phyloP scores from a whole-genome alignment of 1,140 invertebrate genomes.

The Drosophila teissieri region DNA sequence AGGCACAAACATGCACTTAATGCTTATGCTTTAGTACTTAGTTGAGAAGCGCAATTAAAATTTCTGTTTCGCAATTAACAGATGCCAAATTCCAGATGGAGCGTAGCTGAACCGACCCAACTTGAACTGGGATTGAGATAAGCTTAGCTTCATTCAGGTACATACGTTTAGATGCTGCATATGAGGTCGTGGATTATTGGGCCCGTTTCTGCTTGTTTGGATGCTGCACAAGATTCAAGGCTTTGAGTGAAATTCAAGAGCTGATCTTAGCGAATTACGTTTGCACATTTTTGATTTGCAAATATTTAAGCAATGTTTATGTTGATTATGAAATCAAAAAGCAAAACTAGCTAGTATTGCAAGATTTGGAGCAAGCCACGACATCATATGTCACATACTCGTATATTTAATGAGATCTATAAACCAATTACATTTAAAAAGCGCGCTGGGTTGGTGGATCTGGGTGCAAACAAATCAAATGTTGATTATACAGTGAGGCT shows the following conservation, averaged over 20 bases:
- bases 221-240: slow-evolving; percentile 48
- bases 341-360: slow-evolving; percentile 69
- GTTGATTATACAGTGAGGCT: slow-evolving; percentile 52
- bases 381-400: slow-evolving; percentile 78
- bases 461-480: slow-evolving; percentile 70
- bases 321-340: slow-evolving; percentile 67
- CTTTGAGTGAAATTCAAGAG: slow-evolving; percentile 37
- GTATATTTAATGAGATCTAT: slow-evolving; percentile 41
- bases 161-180: slow-evolving; percentile 68
- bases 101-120: slow-evolving; percentile 7
- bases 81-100: slow-evolving; percentile 43
- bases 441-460: slow-evolving; percentile 59
- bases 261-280: slow-evolving; percentile 59
- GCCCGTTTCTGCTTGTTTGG: slow-evolving; percentile 51
- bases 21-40: slow-evolving; percentile 58
- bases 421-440: slow-evolving; percentile 62
- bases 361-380: slow-evolving; percentile 67
- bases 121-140: neutral
- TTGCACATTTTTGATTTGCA: slow-evolving; percentile 69
- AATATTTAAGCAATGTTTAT: slow-evolving; percentile 74
- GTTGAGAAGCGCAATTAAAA: slow-evolving; percentile 72
- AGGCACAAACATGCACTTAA: slow-evolving; percentile 80
- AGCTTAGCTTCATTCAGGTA: slow-evolving; percentile 15
- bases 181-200: slow-evolving; percentile 82
- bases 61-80: slow-evolving; percentile 36